Evolutionary conservation across 2,113 vertebrate genomes (phyloP), one percentile per base, ranked within the genome.

Genomic region (Mus spicilegus): DNA sequence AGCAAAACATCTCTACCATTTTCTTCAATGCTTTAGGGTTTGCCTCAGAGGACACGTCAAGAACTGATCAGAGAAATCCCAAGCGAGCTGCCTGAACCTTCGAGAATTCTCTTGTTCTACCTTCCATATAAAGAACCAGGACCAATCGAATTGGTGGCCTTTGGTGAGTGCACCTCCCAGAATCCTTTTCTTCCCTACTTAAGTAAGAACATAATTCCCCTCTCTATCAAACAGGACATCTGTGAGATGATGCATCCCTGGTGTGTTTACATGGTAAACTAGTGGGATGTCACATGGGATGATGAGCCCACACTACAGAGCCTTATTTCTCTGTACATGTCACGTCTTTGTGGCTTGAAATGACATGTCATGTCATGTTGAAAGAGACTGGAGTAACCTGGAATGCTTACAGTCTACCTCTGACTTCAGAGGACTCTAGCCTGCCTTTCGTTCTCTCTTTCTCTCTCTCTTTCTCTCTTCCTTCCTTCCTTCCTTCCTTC

Each of bases 61-160:
- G 96, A 90, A 39, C 22, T 97, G 84, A 97, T 65, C 76, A 87
- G 76, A 96, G 76, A 65, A 76, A 39, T 54, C 76, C n/a, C 61
- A 42, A 96, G 51, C n/a, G 56, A 94, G 90, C 61, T 96, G 46
- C 72, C 77, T 65, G 90, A 92, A 89, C 78, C 33, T 61, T 10
- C 61, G 26, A 69, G 13, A 6, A 3, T 36, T 46, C 42, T 89
- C 69, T 30, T 75, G 1, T 30, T 90, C 90, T 69, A 10, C 16
- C 7, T 72, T 63, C 39, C 84, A 2, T 39, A 63, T 26, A 67
- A 94, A 95, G 90, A 87, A 93, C 49, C 28, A 54, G 87, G 56
- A 90, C 51, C 20, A 7, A 63, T 80, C 8, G 3, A 54, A 42
- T 14, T 65, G 73, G 77, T 95, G 72, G 10, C 3, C 88, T 94